Base-by-base conservation (phyloP, 2,797 vertebrate species). In the Fundulus diaphanus region DNA sequence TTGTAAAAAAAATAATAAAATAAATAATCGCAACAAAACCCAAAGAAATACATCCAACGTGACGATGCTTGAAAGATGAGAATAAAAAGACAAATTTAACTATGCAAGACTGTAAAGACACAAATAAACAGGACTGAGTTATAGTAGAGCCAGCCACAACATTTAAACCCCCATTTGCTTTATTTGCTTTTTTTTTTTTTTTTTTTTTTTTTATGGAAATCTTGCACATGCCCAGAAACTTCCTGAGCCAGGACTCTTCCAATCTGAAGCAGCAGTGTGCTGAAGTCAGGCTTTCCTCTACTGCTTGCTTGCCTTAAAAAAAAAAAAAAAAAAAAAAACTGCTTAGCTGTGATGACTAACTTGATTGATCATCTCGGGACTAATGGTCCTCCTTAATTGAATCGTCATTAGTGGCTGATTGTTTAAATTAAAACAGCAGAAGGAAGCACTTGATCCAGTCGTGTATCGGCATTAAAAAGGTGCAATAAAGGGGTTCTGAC, bases 301-400 rank as follows among this genome's bases (percentile, higher is more conserved):
- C 74, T 74, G 86, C 89, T 88, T 65, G 87, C 85, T 86, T 83
- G 82, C 61, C 31, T 61, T 13, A 29, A 42, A 1, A 77, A 49
- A 78, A 51, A n/a, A n/a, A n/a, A n/a, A 57, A 51, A 73, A 66
- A 3, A 13, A 91, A 3, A 16, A 92, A 94, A 94, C 85, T 91
- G 92, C 94, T 95, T 92, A 82, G 92, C 90, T 91, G 79, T 87
- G 86, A 90, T 68, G 83, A 81, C 85, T 5, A 44, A 78, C 80
- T 72, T 79, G 89, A 91, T 88, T 83, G 85, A 90, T 88, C 74
- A 88, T 75, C 80, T 79, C 29, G 27, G 61, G 46, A 79, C 80
- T 81, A 89, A 89, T 92, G 90, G 82, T 73, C 77, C 82, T 72
- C 77, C 68, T 87, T 92, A 93, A 93, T 90, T 91, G 85, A 88